phyloP scores from a whole-genome alignment of 2,797 vertebrate genomes.

The Xenopus petersii region DNA sequence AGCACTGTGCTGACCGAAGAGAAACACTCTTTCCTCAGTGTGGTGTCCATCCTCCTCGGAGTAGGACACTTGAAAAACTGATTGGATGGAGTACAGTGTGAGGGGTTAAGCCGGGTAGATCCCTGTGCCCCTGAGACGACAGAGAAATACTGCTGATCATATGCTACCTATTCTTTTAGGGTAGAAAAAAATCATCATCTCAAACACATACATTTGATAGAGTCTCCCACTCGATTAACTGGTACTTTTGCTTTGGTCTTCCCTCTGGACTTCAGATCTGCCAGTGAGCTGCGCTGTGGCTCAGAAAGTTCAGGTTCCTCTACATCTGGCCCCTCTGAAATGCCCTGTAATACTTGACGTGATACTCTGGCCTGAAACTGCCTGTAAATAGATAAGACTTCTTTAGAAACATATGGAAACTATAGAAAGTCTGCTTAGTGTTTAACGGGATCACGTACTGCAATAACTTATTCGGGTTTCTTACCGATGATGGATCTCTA shows the following conservation, averaged over 20 bases:
- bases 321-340: slow-evolving; percentile 61
- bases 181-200: background rate
- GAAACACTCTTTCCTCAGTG: too few relatives aligned
- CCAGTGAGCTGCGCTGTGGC: slow-evolving; percentile 77
- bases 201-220: slow-evolving; percentile 71
- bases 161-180: background rate
- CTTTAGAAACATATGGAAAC: too few relatives aligned
- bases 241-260: slow-evolving; percentile 82
- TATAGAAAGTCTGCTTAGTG: too few relatives aligned
- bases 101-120: too few relatives aligned
- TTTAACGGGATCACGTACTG: too few relatives aligned
- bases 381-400: slow-evolving; percentile 58
- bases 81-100: too few relatives aligned
- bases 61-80: too few relatives aligned
- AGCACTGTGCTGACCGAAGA: too few relatives aligned
- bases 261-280: slow-evolving; percentile 82
- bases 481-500: slow-evolving; percentile 87
- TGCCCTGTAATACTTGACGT: slow-evolving; percentile 76
- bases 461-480: background rate
- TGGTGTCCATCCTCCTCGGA: too few relatives aligned
- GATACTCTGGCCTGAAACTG: slow-evolving; percentile 89
- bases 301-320: slow-evolving; percentile 61
- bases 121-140: too few relatives aligned
- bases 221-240: slow-evolving; percentile 72
- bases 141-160: too few relatives aligned